A percentile compares a stretch with the other conserved stretches of the same genome.
These are phyloP conservation scores for Blastomussa wellsi DNA, from an alignment of 92 coral and sea anemone species.

Conservation along the genomic window DNA sequence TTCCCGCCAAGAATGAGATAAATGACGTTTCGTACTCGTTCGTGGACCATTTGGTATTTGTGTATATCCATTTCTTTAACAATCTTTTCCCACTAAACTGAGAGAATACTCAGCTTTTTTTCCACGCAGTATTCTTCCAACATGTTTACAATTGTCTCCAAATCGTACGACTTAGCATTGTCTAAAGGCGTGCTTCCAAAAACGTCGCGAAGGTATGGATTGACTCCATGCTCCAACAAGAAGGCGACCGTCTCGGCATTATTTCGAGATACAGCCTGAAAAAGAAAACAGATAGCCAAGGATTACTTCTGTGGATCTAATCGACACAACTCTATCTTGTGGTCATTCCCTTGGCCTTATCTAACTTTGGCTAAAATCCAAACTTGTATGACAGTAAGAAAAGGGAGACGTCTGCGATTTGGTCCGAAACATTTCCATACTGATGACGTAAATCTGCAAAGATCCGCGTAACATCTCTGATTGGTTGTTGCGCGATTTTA, in stretches of 20 bases:
- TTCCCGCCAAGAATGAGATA: neutral
- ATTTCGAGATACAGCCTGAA: conserved; percentile 89
- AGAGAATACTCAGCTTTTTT: conserved; percentile 6
- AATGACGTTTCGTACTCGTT: neutral
- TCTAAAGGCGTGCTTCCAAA: conserved; percentile 84
- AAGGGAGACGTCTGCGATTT: neutral
- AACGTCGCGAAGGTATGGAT: conserved; percentile 63
- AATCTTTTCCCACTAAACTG: neutral
- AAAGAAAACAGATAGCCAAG: too few relatives aligned
- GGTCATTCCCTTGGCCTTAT: too few relatives aligned
- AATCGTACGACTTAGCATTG: conserved; percentile 67
- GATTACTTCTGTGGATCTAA: too few relatives aligned
- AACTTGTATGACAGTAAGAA: neutral
- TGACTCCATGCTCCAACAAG: conserved; percentile 73
- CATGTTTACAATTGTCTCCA: conserved; percentile 59
- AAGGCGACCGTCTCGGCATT: conserved; percentile 81
- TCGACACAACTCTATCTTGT: too few relatives aligned
- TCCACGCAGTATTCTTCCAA: conserved; percentile 53
- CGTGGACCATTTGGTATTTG: neutral
- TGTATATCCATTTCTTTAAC: neutral
- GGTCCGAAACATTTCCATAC: neutral
- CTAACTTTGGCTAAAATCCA: too few relatives aligned
- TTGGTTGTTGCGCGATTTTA: neutral
- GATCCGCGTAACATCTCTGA: neutral
- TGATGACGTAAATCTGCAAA: neutral